A percentile compares a stretch with the other conserved stretches of the same genome.
Conservation (phyloP, 2,888 invertebrate species). For the Schrankia costaestrigalis region DNA sequence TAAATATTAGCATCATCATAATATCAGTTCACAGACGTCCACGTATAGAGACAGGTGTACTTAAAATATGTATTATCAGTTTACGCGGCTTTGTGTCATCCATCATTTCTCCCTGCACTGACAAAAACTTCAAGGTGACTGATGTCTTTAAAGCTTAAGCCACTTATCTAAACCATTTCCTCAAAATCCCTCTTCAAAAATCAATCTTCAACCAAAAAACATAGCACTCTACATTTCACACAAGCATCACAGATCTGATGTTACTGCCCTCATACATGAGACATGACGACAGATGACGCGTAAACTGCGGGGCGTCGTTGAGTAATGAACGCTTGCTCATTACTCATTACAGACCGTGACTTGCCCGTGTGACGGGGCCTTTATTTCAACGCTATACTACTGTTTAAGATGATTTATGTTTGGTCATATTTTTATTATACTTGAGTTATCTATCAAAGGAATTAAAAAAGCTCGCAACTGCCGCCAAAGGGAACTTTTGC, state of each 20-base stretch:
- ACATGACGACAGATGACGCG: conserved; percentile 64
- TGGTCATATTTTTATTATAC: conserved; percentile 35
- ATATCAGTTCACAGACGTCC: too few species aligned
- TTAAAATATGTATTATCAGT: too few species aligned
- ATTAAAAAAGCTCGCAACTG: conserved; percentile 4
- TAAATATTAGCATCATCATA: too few species aligned
- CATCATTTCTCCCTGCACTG: too few species aligned
- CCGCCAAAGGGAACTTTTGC: too few species aligned
- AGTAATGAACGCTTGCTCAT: conserved; percentile 65
- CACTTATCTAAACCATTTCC: conserved; percentile 8
- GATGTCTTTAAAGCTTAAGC: too few species aligned
- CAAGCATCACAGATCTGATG: conserved; percentile 30
- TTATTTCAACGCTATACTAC: conserved; percentile 57
- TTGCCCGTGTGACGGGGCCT: conserved; percentile 54
- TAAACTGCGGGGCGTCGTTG: conserved; percentile 63
- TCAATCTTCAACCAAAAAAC: conserved; percentile 21
- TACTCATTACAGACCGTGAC: conserved; percentile 62
- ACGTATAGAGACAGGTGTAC: too few species aligned
- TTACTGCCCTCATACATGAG: conserved; percentile 33
- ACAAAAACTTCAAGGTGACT: too few species aligned
- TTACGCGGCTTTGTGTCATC: too few species aligned
- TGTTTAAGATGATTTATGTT: conserved; percentile 49
- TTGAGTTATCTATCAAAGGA: conserved; percentile 34
- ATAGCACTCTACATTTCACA: conserved; percentile 22
- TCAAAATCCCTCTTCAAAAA: conserved; percentile 13